Percentiles rank a stretch among this genome's conserved stretches.
These are phyloP conservation scores for Prochilodus magdalenae DNA, from an alignment of 2,113 vertebrate genomes.

Conservation along the genomic window DNA sequence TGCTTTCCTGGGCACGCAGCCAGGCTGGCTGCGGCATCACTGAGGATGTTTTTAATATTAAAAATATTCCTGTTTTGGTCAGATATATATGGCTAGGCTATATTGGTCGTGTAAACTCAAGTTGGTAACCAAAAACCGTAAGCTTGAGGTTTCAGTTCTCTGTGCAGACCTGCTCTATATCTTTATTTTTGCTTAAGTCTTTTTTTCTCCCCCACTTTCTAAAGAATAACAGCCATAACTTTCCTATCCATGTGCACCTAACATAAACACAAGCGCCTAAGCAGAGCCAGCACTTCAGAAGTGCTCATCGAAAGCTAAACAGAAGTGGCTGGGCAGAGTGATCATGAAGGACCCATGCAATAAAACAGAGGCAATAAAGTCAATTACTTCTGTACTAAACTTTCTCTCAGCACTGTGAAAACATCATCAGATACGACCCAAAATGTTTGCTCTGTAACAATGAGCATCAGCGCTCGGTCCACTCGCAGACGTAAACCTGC, in stretches of 20 bases:
- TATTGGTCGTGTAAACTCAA: not conserved
- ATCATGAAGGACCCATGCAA: conserved; percentile 34
- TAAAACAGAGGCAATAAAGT: conserved; percentile 59
- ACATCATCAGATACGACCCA: conserved; percentile 74
- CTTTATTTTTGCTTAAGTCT: conserved; percentile 20
- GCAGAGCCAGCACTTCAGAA: conserved; percentile 40
- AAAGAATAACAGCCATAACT: conserved; percentile 47
- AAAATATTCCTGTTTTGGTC: too few species aligned
- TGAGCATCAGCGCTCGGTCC: conserved; percentile 67
- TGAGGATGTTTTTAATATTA: too few species aligned
- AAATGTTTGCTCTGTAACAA: conserved; percentile 71
- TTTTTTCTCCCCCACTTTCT: not conserved
- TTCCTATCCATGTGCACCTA: conserved; percentile 32
- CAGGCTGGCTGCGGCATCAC: too few species aligned
- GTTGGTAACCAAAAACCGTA: not conserved
- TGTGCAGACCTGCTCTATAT: conserved; percentile 9
- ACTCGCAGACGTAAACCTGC: conserved; percentile 69
- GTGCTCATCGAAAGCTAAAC: conserved; percentile 34
- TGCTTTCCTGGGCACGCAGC: too few species aligned
- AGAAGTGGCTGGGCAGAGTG: conserved; percentile 40
- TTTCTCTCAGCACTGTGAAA: conserved; percentile 63
- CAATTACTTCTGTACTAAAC: conserved; percentile 62
- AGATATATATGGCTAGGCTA: not conserved
- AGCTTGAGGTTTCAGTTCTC: not conserved
- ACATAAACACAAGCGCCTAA: conserved; percentile 31